These are phyloP conservation scores for Epinephelus awoara DNA, from an alignment of 2,797 vertebrate species.

Conservation along the genomic window DNA sequence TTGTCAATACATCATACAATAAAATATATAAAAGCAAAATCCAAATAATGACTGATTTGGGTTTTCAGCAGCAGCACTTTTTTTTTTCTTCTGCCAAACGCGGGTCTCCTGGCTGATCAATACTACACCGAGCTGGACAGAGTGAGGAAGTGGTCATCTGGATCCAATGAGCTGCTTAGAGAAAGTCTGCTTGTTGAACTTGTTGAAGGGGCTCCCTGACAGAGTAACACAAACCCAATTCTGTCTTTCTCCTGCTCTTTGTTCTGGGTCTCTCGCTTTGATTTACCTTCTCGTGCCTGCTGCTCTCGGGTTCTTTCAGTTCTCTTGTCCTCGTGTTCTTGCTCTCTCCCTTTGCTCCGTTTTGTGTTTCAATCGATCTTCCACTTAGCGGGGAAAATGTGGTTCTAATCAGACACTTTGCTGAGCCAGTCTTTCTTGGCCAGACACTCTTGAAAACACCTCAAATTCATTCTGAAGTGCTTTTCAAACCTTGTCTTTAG, in stretches of 20 bases:
- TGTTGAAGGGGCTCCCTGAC: conserved; percentile 80
- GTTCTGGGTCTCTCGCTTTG: conserved; percentile 39
- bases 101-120: conserved; percentile 59
- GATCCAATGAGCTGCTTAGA: conserved; percentile 82
- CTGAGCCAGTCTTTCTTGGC: conserved; percentile 67
- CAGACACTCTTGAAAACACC: conserved; percentile 58
- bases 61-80: conserved; percentile 45
- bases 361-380: conserved; percentile 53
- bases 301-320: conserved; percentile 37
- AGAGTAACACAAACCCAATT: conserved; percentile 73
- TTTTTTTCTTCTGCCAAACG: conserved; percentile 26
- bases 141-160: conserved; percentile 82
- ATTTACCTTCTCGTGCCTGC: conserved; percentile 46
- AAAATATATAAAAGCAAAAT: conserved; percentile 60
- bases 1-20: conserved; percentile 60
- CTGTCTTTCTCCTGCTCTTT: conserved; percentile 63
- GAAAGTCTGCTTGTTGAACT: conserved; percentile 83
- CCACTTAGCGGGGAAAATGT: conserved; percentile 73
- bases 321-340: conserved; percentile 31
- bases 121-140: conserved; percentile 55
- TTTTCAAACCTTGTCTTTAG: conserved; percentile 38
- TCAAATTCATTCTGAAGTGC: conserved; percentile 39
- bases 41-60: conserved; percentile 57
- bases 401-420: conserved; percentile 76
- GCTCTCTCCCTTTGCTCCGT: conserved; percentile 22